Evolutionary conservation across 2,113 vertebrate species (phyloP), one percentile per base, ranked within the genome.

Genomic region (Scophthalmus maximus): DNA sequence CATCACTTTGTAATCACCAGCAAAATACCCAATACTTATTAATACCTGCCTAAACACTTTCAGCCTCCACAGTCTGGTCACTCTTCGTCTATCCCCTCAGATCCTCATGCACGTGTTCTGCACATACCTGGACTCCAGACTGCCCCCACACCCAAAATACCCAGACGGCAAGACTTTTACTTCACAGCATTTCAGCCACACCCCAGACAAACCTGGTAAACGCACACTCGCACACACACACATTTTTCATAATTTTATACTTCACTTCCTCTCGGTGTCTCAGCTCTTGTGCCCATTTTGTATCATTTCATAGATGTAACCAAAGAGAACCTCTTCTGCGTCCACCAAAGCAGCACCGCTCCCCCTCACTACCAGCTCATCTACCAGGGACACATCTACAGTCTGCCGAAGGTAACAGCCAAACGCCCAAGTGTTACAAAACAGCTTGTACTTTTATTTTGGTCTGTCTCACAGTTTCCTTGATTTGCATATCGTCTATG

Each of bases 91-190:
- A 5, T 73, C 18, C 18, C 25, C 34, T 34, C 78, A 99, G 98
- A 95, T 99, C 90, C 91, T 99, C 29, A 96, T 97, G 95, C 96
- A 98, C 17, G 88, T 98, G 29, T 95, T 98, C 68, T 99, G 97
- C 79, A 99, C 98, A 0, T 99, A 99, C 88, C 92, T 99, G 9
- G 98, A 99, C 88, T 97, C 97, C 73, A 92, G 97, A 82, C 93
- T 99, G 10, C 98, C 98, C 0, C 96, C 97, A 0, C 96, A 99
- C 71, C 98, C 98, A 27, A 98, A 97, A 15, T 99, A 98, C 30
- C 98, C 97, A 0, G 96, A 99, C 0, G 97, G 98, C 20, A 98
- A 98, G 81, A 98, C 98, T 15, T 99, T 99, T 69, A 98, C 98
- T 0, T 95, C 97, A 3, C 97, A 99, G 8, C 97, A 99, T 86